phyloP scores from a whole-genome alignment of 2,888 invertebrate genomes.

The Epsilonema sp. region DNA sequence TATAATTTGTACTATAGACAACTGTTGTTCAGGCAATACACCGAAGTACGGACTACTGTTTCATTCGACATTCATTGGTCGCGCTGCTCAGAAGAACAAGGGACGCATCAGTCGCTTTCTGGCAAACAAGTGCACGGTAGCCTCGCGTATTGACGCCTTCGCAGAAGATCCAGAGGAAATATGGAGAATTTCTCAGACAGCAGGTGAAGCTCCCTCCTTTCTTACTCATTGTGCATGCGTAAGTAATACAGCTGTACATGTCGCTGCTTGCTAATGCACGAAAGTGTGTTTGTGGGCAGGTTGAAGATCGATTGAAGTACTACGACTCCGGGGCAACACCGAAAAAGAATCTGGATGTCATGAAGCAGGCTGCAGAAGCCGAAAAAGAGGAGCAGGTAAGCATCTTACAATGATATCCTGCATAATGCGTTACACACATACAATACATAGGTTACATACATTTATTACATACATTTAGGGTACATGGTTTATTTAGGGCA shows the following conservation, averaged over 20 bases:
- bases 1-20: no score
- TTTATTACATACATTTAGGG: no score
- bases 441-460: no score
- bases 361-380: constrained; percentile 71
- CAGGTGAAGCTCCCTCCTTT: no score
- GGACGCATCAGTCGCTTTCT: constrained; percentile 88
- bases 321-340: constrained; percentile 86
- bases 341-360: constrained; percentile 85
- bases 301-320: constrained; percentile 81
- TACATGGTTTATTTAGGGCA: no score
- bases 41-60: constrained; percentile 95
- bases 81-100: constrained; percentile 81
- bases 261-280: no score
- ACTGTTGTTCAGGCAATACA: constrained; percentile 60
- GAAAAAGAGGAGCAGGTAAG: constrained; percentile 16
- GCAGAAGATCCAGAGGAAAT: constrained; percentile 40
- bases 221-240: no score
- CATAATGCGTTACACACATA: no score
- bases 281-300: no score
- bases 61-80: constrained; percentile 90
- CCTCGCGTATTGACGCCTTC: constrained; percentile 92
- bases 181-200: constrained; percentile 61
- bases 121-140: constrained; percentile 97
- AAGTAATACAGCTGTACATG: no score
- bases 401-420: no score